Evolutionary conservation across 2,113 vertebrate genomes (phyloP), one percentile per base, ranked within the genome.

Genomic region (Megaceryle maxima): DNA sequence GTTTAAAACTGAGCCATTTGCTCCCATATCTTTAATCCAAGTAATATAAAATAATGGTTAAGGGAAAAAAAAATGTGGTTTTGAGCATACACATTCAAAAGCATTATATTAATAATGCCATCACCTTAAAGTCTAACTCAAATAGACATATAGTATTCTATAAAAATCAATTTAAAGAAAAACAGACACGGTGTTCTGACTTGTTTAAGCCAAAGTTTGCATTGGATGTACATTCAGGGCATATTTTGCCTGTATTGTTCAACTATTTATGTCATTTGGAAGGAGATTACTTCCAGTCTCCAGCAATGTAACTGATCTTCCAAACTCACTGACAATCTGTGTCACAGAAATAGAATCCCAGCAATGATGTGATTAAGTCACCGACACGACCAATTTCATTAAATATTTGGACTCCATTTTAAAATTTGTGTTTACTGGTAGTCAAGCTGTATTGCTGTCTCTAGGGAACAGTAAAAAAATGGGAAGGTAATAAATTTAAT

Each of bases 141-240:
- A 39, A 37, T 26, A 91, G 92, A 75, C 68, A 91, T 73, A 24
- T 79, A 75, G 18, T 60, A 68, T 79, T 84, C 66, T 64, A 70
- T 29, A 82, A 75, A 84, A 85, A 79, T 44, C 24, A 87, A n/a
- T 80, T 60, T 94, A 87, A 94, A 94, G 91, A 70, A 92, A 89
- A 96, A 50, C 87, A 97, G 87, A 79, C 67, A 68, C 0, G 2
- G 28, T 92, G 74, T 92, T 95, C 87, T 81, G 64, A 76, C 31
- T 87, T 75, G 24, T 76, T 88, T 63, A 82, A 96, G 83, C 69
- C 77, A 92, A 95, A 84, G 94, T 96, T 91, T 96, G 74, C 70
- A 50, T 66, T 96, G 91, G 93, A 92, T 79, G 84, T 94, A 92
- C 66, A 72, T 79, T 79, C 53, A 66, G 77, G 57, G 74, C 62